These are phyloP conservation scores for Tragelaphus scriptus DNA, from an alignment of 2,113 vertebrate genomes.

Conservation along the genomic window DNA sequence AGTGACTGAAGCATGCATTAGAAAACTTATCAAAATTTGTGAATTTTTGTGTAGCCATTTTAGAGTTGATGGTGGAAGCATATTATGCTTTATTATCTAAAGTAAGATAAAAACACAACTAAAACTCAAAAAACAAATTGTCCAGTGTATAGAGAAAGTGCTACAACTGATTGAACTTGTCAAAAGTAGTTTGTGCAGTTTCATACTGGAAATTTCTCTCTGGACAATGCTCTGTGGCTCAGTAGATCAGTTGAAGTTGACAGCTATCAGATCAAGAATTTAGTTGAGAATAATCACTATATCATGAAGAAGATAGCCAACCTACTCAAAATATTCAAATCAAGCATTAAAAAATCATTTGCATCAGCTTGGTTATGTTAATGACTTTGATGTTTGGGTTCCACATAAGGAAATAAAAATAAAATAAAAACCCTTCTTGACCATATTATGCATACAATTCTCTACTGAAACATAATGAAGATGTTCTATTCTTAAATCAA, in stretches of 20 bases:
- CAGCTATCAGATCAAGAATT: neutral
- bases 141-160: neutral
- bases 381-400: neutral
- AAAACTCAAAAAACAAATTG: neutral
- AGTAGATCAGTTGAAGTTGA: neutral
- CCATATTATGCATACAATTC: neutral
- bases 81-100: neutral
- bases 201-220: neutral
- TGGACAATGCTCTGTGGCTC: neutral
- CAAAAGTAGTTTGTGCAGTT: neutral
- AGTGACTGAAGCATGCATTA: neutral
- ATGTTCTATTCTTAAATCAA: neutral
- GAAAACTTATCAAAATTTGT: neutral
- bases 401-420: neutral
- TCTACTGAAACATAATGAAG: neutral
- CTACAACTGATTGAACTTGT: neutral
- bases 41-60: neutral
- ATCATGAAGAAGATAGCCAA: neutral
- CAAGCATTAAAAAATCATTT: neutral
- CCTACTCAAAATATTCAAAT: neutral
- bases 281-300: neutral
- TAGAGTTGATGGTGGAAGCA: neutral
- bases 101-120: neutral
- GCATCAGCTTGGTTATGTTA: neutral
- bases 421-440: neutral